Evolutionary conservation across 2,113 vertebrate species (phyloP), one percentile per base, ranked within the genome.

Genomic region (Gallinago jamesoni): DNA sequence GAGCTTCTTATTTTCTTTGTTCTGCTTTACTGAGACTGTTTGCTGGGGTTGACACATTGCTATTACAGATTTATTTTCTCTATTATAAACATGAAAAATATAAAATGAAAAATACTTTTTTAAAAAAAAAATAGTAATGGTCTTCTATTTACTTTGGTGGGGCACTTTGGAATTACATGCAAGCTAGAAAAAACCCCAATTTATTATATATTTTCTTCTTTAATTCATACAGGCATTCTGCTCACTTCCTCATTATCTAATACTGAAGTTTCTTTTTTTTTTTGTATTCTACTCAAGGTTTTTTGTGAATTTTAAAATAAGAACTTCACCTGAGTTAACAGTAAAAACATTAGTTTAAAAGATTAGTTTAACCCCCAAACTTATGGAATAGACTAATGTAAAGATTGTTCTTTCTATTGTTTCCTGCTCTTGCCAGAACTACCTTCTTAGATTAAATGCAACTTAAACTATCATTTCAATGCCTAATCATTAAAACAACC

Each of bases 41-140:
- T 64, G 9, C n/a, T 69, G 20, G 4, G 3, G 3, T 55, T 73
- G 22, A 13, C 24, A 56, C 31, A n/a, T 73, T 74, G 68, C n/a
- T 68, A 30, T 53, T 84, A 72, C 5, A 37, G 3, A 25, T 55
- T 56, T 59, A 43, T 68, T 87, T 68, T 56, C n/a, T 80, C 7
- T 73, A 17, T 52, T 56, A 37, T 21, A 77, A 79, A 30, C 27
- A 35, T 70, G 25, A 84, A 73, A 50, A 82, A 52, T 43, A 60
- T 37, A 28, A 30, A 85, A 69, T 66, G 1, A 60, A 83, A 79
- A 48, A 10, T 1, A 0, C 11, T 70, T 35, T 57, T n/a, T 0
- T 6, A 10, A 41, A 41, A 18, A 30, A 7, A 39, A 57, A 72
- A 75, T 31, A 64, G 50, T 35, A 37, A 9, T 67, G 9, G 10